A percentile compares a stretch with the other conserved stretches of the same genome.
These are phyloP conservation scores for Brachionus angularis DNA, from an alignment of 1,140 invertebrate species.

Conservation along the genomic window DNA sequence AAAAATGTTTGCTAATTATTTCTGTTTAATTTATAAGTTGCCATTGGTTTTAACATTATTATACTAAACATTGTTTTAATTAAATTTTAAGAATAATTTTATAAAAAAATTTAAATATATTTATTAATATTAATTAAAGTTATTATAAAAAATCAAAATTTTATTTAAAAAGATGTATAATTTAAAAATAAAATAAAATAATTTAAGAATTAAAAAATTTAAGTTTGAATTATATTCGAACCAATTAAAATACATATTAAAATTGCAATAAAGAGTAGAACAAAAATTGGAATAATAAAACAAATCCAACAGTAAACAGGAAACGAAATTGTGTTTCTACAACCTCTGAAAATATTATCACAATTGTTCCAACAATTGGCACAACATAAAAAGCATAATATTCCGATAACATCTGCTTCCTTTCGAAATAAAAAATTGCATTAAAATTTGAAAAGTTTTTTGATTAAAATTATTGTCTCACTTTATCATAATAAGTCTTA, in stretches of 20 bases:
- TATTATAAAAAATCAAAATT: too few species aligned
- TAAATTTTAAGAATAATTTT: too few species aligned
- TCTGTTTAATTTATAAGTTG: too few species aligned
- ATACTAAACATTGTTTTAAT: too few species aligned
- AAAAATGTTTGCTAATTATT: too few species aligned
- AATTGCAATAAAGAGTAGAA: slow-evolving; percentile 5
- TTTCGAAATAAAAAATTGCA: not conserved
- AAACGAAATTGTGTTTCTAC: slow-evolving; percentile 35
- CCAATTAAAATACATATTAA: not conserved
- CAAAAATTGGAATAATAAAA: slow-evolving; percentile 38
- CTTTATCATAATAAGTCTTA: slow-evolving; percentile 38
- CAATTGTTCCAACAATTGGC: slow-evolving; percentile 18
- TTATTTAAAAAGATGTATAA: not conserved
- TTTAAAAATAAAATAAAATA: not conserved
- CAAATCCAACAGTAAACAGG: slow-evolving; percentile 27
- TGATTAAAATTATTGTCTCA: not conserved
- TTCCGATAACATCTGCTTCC: slow-evolving; percentile 33
- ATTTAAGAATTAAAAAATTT: not conserved
- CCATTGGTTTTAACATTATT: too few species aligned
- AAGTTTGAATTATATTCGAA: not conserved
- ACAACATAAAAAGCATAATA: slow-evolving; percentile 38
- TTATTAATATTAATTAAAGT: too few species aligned
- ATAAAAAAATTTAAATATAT: too few species aligned
- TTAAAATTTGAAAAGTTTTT: not conserved
- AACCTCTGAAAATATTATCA: slow-evolving; percentile 38